Base-by-base conservation (phyloP, 2,888 invertebrate genomes). In the Iselma pallidipennis region DNA sequence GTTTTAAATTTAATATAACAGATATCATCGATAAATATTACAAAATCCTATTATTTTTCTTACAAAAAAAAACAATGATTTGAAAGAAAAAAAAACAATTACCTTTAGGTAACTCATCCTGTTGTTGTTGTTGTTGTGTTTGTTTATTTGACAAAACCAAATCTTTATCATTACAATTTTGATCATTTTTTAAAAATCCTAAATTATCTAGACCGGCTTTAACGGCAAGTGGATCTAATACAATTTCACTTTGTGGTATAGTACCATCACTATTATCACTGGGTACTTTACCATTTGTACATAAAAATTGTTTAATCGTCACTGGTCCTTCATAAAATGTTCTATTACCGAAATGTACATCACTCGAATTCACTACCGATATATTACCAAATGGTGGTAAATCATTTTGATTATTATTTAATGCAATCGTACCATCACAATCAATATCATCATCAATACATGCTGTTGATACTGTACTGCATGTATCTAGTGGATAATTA, bases 321-420 rank as follows among this genome's bases (percentile, higher is more conserved):
- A 92, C 91, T 49, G 91, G 91, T 5, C 91, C 91, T 75, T 91
- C 88, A 74, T 91, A 91, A 73, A 88, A 88, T 4, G 90, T 90
- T 72, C 89, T 91, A 71, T 90, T 89, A 0, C 92, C 92, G 70
- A 92, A 87, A 67, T 90, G 90, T 2, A 92, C 87, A 76, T 91
- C 89, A 25, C 86, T 86, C 0, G 91, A 91, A 71, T 90, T 87
- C 28, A 83, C 84, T 1, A 92, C 86, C 21, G 86, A 85, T 25
- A 91, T 85, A 73, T 85, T 87, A 52, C 88, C 89, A 68, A 87
- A 85, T 55, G 80, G 81, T n/a, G 84, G 81, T 2, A 52, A 45
- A 14, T 61, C 65, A 9, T 57, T 52, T 25, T 50, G 51, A 16
- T 33, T 55, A n/a, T 55, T 33, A 21, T 50, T 48, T 2, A 60